Conservation (phyloP, 2,113 vertebrate genomes). For the Anguilla japonica region DNA sequence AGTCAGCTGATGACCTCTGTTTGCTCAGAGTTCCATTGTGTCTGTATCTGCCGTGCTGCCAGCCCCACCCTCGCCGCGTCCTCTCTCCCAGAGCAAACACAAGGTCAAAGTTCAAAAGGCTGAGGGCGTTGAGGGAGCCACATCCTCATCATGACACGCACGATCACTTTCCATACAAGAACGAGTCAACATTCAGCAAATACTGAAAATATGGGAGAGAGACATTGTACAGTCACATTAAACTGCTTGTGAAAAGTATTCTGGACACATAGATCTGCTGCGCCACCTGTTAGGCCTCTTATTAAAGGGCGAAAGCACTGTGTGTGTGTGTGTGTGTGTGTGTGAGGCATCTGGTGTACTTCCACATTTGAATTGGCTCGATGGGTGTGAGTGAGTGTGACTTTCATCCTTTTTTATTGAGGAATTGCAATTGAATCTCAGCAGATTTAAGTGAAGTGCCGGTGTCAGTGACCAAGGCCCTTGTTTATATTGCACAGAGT, state of each 20-base stretch:
- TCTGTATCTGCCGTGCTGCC: background rate
- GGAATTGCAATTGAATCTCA: background rate
- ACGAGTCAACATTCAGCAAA: too few species aligned
- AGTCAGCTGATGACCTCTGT: constrained; percentile 4
- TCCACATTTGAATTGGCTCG: background rate
- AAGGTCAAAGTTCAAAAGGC: constrained; percentile 10
- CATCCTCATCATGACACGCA: background rate
- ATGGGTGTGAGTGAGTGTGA: background rate
- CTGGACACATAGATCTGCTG: background rate
- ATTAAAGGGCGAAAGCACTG: background rate
- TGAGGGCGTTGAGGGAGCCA: background rate
- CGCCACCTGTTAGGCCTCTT: background rate
- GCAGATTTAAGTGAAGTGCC: background rate
- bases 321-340: background rate
- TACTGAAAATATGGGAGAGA: too few species aligned
- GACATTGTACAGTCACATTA: background rate
- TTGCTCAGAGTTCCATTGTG: constrained; percentile 5
- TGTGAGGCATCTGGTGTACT: background rate
- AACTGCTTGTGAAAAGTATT: background rate
- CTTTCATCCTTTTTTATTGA: background rate
- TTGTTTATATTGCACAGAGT: background rate
- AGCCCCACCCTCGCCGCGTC: background rate
- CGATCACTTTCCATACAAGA: background rate
- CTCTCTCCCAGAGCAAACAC: background rate
- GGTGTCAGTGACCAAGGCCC: background rate